Base-by-base conservation (phyloP, 2,888 invertebrate species). In the Autographa pulchrina region DNA sequence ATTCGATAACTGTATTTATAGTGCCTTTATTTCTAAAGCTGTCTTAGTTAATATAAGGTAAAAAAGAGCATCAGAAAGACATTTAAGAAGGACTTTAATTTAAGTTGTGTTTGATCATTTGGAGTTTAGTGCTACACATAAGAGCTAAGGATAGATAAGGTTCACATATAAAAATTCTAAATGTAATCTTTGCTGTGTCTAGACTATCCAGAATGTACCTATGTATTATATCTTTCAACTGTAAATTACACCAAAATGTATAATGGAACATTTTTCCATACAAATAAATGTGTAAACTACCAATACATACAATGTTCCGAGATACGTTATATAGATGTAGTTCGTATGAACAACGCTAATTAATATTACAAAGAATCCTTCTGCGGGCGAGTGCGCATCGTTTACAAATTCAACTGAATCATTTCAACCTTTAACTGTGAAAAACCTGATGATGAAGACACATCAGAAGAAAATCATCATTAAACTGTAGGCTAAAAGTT, bases 341-440 rank as follows among this genome's bases (percentile, higher is more conserved):
- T 20, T 56, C 20, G 54, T 11, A 25, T 5, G 25, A 56, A 11
- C 54, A 20, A 11, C 25, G 54, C 54, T 56, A 56, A 56, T 56
- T 56, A 56, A 56, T 56, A 56, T 56, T 56, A 56, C 54, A 56
- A 56, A 56, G 54, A 56, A 56, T 56, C 54, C 54, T 56, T 56
- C 54, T 13, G 25, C 20, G 14, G 25, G 54, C 54, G 25, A 56
- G 20, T 25, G 25, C 18, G 54, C 25, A 56, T 5, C 20, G 13
- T 56, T 56, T 20, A 56, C 25, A 56, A 54, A 25, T 56, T 56
- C 25, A 25, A 4, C 13, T 25, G 20, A 56, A 56, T 56, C 54
- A 20, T 56, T 48, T n/a, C 48, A 48, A 48, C n/a, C 48, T 16
- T 8, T 56, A 11, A 11, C 20, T 25, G 7, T 9, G 54, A 11